Base-by-base conservation (phyloP, 2,888 invertebrate genomes). In the Scaeva pyrastri region DNA sequence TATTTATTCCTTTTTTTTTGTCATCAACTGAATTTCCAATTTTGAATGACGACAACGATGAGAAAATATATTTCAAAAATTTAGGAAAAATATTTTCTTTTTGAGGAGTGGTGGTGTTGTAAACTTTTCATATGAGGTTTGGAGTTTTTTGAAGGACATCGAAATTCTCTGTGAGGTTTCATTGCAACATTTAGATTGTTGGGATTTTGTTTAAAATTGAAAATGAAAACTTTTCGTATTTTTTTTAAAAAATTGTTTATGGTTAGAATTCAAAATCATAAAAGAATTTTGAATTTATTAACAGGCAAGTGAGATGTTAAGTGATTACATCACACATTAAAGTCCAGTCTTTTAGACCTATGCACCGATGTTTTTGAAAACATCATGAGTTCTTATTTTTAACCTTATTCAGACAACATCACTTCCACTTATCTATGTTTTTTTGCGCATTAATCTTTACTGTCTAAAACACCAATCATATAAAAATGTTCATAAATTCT, bases 1-100 rank as follows among this genome's bases (percentile, higher is more conserved):
- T 23, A 10, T 55, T 58, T 60, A 26, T n/a, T 16, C 41, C 14
- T 43, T 76, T 21, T 21, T 41, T 23, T 41, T 36, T n/a, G 36
- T 2, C 21, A 16, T 10, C n/a, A 66, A 66, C 14, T 48, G 64
- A 16, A 64, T 64, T 64, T 64, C 11, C 64, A 48, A 66, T 66
- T 66, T 48, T 26, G n/a, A 7, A 36, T 36, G n/a, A 62, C 26
- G 21, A 60, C 41, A n/a, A 62, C 43, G 14, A 48, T 66, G 31
- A 48, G 31, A 31, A 45, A 64, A 64, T 48, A 60, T 60, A 21
- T 31, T 48, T 66, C 19, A 2, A 39, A 64, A 64, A n/a, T 62
- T 26, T 62, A 0, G 23, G 0, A 62, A 43, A 64, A 58, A 19
- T 7, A 7, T 19, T 58, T 58, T 41, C 2, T 2, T 21, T 23